Base-by-base conservation (phyloP, 2,888 invertebrate species). In the Heterodera filipjevi region DNA sequence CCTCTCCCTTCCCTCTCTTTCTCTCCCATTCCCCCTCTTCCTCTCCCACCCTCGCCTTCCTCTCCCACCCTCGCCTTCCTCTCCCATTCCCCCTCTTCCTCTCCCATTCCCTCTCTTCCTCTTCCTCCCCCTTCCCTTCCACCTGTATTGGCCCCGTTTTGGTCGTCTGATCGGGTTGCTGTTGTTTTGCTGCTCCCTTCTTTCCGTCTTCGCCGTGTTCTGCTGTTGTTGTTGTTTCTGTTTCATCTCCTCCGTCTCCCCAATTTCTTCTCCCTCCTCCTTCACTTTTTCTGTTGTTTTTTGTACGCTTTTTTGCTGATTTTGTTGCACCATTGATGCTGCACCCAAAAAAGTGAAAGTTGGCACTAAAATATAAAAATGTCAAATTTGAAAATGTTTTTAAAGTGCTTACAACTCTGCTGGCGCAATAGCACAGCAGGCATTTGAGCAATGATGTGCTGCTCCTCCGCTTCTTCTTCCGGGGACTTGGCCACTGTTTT, bases 141-240 rank as follows among this genome's bases (percentile, higher is more conserved):
- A 66, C 78, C 78, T 27, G 53, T 79, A 96, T 90, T 97, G 96
- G 71, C 97, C 97, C 76, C 97, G 92, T 89, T 98, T 98, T 5
- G 97, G 96, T 76, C 97, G 77, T 70, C 64, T 44, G 68, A 71
- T 81, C 66, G 76, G 27, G 70, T 68, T 32, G 74, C 32, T 49
- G 53, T 70, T 46, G 53, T 70, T 46, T 12, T 80, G 77, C 53
- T 74, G 71, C 39, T 77, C 39, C 71, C 33, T 66, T 39, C 49
- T 49, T 35, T 64, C 70, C 75, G 46, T 46, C 76, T 64, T 77
- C 30, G 10, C 66, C 32, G 3, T 19, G 33, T 64, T 33, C 64
- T 8, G 22, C 46, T 46, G 75, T n/a, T 59, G n/a, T 5, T 19
- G 53, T 53, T 53, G 53, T 14, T 66, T 22, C 66, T 66, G 32